A percentile compares a stretch with the other conserved stretches of the same genome.
phyloP scores from a whole-genome alignment of 2,797 vertebrate species.

The Eulemur albifrons region DNA sequence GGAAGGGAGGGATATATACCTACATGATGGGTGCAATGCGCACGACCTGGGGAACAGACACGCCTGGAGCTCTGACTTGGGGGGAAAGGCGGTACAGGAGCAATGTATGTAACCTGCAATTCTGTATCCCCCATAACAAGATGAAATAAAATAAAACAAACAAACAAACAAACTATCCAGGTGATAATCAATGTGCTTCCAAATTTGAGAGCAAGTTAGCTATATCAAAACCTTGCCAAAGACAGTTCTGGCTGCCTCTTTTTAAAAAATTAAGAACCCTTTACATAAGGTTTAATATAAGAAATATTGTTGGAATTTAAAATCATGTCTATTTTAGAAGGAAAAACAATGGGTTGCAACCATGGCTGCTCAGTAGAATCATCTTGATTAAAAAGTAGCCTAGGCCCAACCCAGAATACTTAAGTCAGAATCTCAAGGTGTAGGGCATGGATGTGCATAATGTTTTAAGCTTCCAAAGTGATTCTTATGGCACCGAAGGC shows the following conservation, averaged over 20 bases:
- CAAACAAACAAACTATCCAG: no score
- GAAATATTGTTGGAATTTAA: neutral
- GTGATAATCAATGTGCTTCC: neutral
- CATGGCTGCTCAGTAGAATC: neutral
- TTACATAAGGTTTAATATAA: neutral
- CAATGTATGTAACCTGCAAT: no score
- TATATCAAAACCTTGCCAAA: neutral
- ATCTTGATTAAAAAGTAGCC: neutral
- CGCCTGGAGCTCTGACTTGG: no score
- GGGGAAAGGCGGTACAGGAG: no score
- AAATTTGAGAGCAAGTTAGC: neutral
- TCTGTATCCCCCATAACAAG: no score
- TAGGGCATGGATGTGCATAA: neutral
- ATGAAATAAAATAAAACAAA: no score
- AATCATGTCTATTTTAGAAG: neutral
- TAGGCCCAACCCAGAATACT: neutral
- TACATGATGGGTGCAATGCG: no score
- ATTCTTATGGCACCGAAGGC: neutral
- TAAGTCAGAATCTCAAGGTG: neutral
- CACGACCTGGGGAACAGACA: no score
- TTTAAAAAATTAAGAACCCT: neutral
- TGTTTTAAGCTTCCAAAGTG: neutral
- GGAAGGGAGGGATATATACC: no score
- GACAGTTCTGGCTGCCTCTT: neutral
- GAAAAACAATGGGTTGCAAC: neutral